A percentile compares a stretch with the other conserved stretches of the same genome.
phyloP scores from a whole-genome alignment of 2,888 invertebrate genomes.

The Diadromus collaris region DNA sequence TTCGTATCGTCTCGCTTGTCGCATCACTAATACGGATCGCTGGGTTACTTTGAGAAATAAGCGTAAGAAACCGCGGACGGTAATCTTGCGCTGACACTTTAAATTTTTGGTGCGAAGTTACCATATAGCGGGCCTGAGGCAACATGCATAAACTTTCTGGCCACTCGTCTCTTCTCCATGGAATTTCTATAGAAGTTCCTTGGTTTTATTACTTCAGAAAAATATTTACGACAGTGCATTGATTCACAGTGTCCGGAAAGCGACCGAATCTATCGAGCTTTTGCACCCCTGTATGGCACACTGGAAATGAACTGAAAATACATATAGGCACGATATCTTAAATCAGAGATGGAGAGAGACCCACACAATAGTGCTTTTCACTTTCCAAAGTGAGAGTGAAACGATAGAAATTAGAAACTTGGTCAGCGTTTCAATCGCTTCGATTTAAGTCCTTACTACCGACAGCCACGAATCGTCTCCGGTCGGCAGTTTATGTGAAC shows the following conservation, averaged over 20 bases:
- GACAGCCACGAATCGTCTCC: slow-evolving; percentile 12
- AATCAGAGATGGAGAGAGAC: neutral
- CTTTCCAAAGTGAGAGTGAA: slow-evolving; percentile 14
- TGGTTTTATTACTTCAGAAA: neutral
- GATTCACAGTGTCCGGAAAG: neutral
- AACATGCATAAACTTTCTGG: slow-evolving; percentile 31
- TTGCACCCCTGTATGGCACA: neutral
- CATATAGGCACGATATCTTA: neutral
- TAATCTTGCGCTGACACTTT: slow-evolving; percentile 56
- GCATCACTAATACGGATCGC: slow-evolving; percentile 23
- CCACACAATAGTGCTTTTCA: neutral
- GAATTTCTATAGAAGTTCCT: neutral
- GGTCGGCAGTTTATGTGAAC: neutral
- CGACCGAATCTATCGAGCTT: neutral
- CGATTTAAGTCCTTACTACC: slow-evolving; percentile 14
- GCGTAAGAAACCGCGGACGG: slow-evolving; percentile 41
- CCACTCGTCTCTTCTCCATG: neutral
- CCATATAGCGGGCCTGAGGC: slow-evolving; percentile 38
- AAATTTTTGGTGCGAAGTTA: slow-evolving; percentile 55
- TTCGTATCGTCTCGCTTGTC: no score
- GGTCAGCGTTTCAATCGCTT: slow-evolving; percentile 9
- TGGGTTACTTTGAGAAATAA: slow-evolving; percentile 47
- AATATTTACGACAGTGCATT: neutral
- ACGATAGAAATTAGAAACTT: slow-evolving; percentile 24
- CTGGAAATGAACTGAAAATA: neutral